Conservation (phyloP, 2,888 invertebrate genomes). For the Amorpha juglandis region DNA sequence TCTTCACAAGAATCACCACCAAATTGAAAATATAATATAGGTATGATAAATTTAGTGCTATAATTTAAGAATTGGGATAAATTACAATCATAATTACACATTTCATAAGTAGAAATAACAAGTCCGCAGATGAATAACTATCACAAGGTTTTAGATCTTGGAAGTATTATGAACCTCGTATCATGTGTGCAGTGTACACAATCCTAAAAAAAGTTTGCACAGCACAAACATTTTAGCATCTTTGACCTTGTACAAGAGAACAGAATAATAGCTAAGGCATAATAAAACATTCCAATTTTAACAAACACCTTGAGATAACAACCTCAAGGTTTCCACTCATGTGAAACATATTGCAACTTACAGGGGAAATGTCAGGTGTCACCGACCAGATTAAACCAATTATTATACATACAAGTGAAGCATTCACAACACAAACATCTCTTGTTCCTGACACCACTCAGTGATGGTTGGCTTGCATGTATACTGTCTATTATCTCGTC, state of each 20-base stretch:
- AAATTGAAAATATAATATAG: too few relatives aligned
- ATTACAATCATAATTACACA: too few relatives aligned
- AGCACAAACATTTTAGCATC: background rate
- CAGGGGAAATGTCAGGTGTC: background rate
- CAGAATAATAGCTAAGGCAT: background rate
- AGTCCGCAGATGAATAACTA: too few relatives aligned
- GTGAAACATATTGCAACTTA: background rate
- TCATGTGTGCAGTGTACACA: too few relatives aligned
- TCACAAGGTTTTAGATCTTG: too few relatives aligned
- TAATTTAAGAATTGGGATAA: too few relatives aligned
- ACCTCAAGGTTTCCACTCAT: slow-evolving; percentile 9
- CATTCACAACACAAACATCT: background rate
- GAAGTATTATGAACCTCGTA: too few relatives aligned
- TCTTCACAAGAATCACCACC: too few relatives aligned
- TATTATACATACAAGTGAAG: slow-evolving; percentile 13
- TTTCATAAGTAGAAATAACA: too few relatives aligned
- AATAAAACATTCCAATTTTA: slow-evolving; percentile 6
- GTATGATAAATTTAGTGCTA: too few relatives aligned
- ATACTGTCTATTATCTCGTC: background rate
- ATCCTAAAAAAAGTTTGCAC: background rate
- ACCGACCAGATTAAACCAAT: background rate
- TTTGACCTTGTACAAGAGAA: background rate
- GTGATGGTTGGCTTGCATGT: background rate
- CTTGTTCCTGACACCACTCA: background rate
- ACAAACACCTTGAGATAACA: slow-evolving; percentile 9